A percentile compares a stretch with the other conserved stretches of the same genome.
Conservation (phyloP, 2,797 vertebrate species). For the Sorex maritimensis region DNA sequence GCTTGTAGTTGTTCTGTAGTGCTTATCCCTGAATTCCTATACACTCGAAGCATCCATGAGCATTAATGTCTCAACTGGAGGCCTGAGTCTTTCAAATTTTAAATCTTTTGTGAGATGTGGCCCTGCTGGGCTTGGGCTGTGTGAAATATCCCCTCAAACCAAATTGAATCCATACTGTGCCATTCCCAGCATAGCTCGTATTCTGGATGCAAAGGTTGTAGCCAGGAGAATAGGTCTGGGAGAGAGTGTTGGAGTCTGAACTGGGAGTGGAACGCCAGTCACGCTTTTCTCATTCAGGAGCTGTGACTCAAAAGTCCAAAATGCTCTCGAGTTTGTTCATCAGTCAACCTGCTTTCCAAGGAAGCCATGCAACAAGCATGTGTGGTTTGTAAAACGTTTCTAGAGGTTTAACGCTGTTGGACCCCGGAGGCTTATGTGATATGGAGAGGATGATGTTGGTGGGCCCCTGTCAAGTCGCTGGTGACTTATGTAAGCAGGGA, state of each 20-base stretch:
- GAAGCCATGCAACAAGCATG: background rate
- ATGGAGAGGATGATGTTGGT: too few species aligned
- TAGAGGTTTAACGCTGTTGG: background rate
- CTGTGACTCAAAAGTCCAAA: slow-evolving; percentile 42
- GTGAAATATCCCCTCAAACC: slow-evolving; percentile 47
- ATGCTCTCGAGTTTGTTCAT: background rate
- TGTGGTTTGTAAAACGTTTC: background rate
- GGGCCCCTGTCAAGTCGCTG: too few species aligned
- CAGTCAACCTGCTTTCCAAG: background rate
- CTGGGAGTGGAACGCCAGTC: slow-evolving; percentile 4
- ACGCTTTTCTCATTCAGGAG: slow-evolving; percentile 50
- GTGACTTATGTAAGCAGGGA: too few species aligned
- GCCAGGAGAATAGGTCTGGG: background rate
- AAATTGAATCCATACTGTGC: slow-evolving; percentile 39
- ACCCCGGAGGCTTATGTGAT: too few species aligned
- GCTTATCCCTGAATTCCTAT: background rate
- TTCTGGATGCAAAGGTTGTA: slow-evolving; percentile 38
- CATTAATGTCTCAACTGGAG: slow-evolving; percentile 36
- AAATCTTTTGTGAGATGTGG: slow-evolving; percentile 69
- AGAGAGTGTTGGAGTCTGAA: slow-evolving; percentile 41
- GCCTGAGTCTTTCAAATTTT: slow-evolving; percentile 17
- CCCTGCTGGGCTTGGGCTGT: slow-evolving; percentile 1
- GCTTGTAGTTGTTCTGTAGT: background rate
- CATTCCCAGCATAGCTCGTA: slow-evolving; percentile 40
- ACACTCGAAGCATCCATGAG: background rate